Evolutionary conservation across 2,797 vertebrate species (phyloP), one percentile per base, ranked within the genome.

Genomic region (Coregonus suidteri): DNA sequence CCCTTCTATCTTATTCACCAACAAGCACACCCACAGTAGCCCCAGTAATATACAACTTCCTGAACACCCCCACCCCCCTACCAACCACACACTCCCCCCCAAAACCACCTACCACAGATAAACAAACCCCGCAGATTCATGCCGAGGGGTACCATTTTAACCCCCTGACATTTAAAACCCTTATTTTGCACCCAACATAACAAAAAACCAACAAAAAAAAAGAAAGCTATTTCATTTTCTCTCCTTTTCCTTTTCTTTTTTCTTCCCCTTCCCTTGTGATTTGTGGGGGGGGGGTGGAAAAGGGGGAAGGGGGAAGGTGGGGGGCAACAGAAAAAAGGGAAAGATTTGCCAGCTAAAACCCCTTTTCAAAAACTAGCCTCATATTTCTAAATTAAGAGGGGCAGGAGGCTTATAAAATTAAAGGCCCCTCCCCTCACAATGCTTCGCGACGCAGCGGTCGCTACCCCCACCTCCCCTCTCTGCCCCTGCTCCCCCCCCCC

Each of bases 371-470:
- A 95, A 94, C 84, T 92, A 92, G 94, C 94, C 95, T 96, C 95
- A 97, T 97, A 96, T 97, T 97, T 96, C 95, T 96, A 97, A 97
- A 97, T 97, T 96, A 96, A 97, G 96, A 95, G 95, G 94, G 95
- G 94, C 94, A 87, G 93, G 95, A 90, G 95, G 94, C 94, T 97
- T 96, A 97, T 96, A 95, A 97, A 97, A 96, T 97, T 96, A 96
- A 97, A 93, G 86, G 88, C 93, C 93, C 89, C 94, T 95, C 93
- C 91, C 92, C n/a, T 95, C 90, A 93, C 91, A 91, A 80, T 82
- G 54, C 76, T 54, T 54, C 15, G 53, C 53, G 5, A 3, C 53
- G 53, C 18, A 54, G 14, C 53, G 15, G 18, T 54, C 53, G 15
- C 15, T 77, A 80, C 68, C 87, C 84, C 88, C 53, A 84, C 86